Base-by-base conservation (phyloP, 2,797 vertebrate species). In the Fundulus diaphanus region DNA sequence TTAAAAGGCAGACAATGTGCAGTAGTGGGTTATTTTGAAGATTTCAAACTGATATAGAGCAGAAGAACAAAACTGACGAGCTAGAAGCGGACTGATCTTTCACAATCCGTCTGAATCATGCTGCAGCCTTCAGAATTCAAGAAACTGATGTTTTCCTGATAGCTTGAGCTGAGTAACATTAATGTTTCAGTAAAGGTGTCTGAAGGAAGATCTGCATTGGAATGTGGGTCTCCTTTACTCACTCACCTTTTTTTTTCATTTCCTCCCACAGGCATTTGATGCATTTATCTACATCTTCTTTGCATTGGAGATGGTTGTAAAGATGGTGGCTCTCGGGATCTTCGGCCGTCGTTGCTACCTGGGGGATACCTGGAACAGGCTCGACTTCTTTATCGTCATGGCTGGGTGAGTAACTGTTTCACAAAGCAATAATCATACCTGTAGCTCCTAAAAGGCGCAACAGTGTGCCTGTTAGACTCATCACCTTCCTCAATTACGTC, bases 251-350 rank as follows among this genome's bases (percentile, higher is more conserved):
- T 15, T 57, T 16, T 72, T 42, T 35, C 2, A 77, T 0, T 75
- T 22, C 44, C 3, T 61, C 18, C 65, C 20, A 0, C 83, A 99
- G 98, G 97, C 97, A 24, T 99, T 99, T 63, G 98, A 99, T 81
- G 98, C 98, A 68, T 99, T 99, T 92, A 99, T 99, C 92, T 99
- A 99, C 86, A 96, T 98, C 91, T 99, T 99, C 95, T 99, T 99
- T 83, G 98, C 98, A 27, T 94, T 99, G 96, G 98, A 99, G 95
- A 99, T 99, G 98, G 96, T 99, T 85, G 95, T 99, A 80, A 99
- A 99, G 94, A 99, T 99, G 98, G 97, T 99, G 92, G 98, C 98
- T 74, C 92, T 99, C 40, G 98, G 98, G 79, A 98, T 99, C 79
- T 98, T 99, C 85, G 98, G 98, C 70, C 97, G 95, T 86, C 97